Evolutionary conservation across 2,113 vertebrate species (phyloP), one percentile per base, ranked within the genome.

Genomic region (Panurus biarmicus): DNA sequence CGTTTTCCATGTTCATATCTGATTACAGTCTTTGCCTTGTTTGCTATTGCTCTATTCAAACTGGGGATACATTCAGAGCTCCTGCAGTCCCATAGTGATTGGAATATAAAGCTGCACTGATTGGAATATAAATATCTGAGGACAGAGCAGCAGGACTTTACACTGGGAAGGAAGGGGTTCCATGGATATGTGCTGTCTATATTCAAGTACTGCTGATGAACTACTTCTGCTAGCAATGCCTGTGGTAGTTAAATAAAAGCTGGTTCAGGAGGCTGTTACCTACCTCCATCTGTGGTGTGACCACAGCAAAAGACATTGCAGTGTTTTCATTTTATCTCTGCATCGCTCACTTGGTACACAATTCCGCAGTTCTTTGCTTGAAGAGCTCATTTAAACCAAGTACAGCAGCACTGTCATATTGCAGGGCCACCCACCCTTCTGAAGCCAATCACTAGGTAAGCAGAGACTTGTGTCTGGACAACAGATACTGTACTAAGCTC

Each of bases 231-330:
- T 62, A 42, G 58, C 4, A 9, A 50, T 36, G 80, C 48, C 61
- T 51, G 35, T 75, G 61, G 53, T 82, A 71, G 53, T 47, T 89
- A 86, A 86, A 90, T 54, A 84, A 86, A 92, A 95, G 69, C 73
- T 87, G 48, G 80, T 80, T 65, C 72, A 86, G 79, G 40, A 93
- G 61, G 73, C 73, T 85, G 57, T 69, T 72, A 78, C 53, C 53
- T 75, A 78, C 72, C 44, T 95, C 86, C 79, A 80, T 33, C 72
- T 72, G 48, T 36, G 57, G 69, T 54, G 45, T 85, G 53, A 74
- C 76, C 89, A 85, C 50, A 84, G 57, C 65, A 87, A 71, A 78
- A 91, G 50, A 40, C 36, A 54, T 5, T 15, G 33, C 40, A 85
- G 26, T 7, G 3, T 57, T 80, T 60, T 53, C 13, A 1, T 85